These are phyloP conservation scores for Peromyscus maniculatus DNA, from an alignment of 2,113 vertebrate species.

Conservation along the genomic window DNA sequence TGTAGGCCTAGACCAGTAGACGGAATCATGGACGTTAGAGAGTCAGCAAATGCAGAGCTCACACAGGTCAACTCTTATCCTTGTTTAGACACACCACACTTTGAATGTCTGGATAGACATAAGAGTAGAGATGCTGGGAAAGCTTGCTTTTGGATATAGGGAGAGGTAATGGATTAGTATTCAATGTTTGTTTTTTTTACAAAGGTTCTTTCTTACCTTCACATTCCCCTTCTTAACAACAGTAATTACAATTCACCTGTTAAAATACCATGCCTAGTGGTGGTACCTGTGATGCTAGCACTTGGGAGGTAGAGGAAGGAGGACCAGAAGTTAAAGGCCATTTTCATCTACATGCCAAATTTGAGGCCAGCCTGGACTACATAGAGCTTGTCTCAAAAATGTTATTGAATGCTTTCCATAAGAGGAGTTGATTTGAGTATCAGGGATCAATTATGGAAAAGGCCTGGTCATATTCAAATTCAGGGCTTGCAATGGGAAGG, in stretches of 20 bases:
- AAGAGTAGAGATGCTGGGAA: not conserved
- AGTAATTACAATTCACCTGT: not conserved
- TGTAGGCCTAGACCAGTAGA: not conserved
- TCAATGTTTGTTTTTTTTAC: not conserved
- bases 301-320: not conserved
- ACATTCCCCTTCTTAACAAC: not conserved
- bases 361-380: not conserved
- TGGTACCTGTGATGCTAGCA: not conserved
- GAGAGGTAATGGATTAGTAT: not conserved
- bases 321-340: not conserved
- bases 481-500: not conserved
- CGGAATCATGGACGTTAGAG: not conserved
- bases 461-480: constrained; percentile 3
- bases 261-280: not conserved
- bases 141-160: constrained; percentile 14
- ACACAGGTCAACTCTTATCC: not conserved
- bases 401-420: not conserved
- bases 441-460: constrained; percentile 31
- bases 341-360: not conserved
- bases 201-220: not conserved
- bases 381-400: not conserved
- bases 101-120: not conserved
- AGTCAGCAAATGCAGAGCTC: not conserved
- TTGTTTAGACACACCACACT: not conserved
- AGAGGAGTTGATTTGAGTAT: not conserved